Conservation (phyloP, 2,113 vertebrate genomes). For the Amia ocellicauda region DNA sequence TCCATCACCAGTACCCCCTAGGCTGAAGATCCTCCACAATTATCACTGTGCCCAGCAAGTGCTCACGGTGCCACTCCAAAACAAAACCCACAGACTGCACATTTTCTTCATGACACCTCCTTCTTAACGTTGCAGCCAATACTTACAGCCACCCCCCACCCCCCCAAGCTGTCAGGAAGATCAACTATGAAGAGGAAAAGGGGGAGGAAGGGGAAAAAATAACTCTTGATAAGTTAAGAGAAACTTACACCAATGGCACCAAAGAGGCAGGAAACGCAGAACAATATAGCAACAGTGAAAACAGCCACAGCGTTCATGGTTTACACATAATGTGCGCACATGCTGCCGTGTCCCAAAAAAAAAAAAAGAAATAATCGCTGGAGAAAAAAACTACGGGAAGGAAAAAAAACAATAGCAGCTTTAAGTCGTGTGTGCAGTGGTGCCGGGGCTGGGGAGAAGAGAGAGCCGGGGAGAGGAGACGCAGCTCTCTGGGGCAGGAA, state of each 20-base stretch:
- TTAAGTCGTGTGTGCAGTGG: neutral
- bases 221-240: neutral
- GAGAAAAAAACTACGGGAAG: constrained; percentile 18
- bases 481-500: constrained; percentile 15
- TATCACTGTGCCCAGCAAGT: too few species aligned
- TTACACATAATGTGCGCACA: neutral
- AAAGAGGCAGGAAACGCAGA: constrained; percentile 43
- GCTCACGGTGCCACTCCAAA: too few species aligned
- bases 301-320: constrained; percentile 40
- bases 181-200: too few species aligned
- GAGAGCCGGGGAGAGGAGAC: neutral
- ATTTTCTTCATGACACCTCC: too few species aligned
- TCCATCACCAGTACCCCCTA: too few species aligned
- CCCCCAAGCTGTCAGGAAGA: too few species aligned
- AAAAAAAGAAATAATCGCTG: too few species aligned
- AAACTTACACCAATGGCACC: constrained; percentile 45
- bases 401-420: neutral
- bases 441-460: neutral
- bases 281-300: constrained; percentile 33
- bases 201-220: too few species aligned
- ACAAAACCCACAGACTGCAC: too few species aligned
- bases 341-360: neutral
- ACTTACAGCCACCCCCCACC: too few species aligned
- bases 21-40: too few species aligned
- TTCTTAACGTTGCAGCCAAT: too few species aligned